phyloP scores from a whole-genome alignment of 2,888 invertebrate species.

The Linnaemya tessellans region DNA sequence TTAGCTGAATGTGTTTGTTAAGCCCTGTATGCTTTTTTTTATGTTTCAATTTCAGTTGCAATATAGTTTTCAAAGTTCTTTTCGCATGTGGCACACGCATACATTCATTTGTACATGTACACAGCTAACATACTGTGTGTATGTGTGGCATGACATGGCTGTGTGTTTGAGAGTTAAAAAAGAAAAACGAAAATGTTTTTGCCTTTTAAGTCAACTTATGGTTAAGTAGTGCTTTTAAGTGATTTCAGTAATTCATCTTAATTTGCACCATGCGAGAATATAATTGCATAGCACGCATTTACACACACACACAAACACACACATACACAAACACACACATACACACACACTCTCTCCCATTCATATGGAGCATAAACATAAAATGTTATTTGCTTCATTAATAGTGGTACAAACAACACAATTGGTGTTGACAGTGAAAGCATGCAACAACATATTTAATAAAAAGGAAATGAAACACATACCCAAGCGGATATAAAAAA shows the following conservation, averaged over 20 bases:
- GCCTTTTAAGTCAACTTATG: slow-evolving; percentile 57
- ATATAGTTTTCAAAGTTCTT: not conserved
- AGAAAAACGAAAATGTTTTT: slow-evolving; percentile 41
- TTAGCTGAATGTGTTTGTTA: not conserved
- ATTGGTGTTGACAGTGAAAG: slow-evolving; percentile 53
- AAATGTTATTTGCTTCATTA: slow-evolving; percentile 15
- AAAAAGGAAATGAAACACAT: slow-evolving; percentile 19
- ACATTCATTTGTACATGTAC: too few species aligned
- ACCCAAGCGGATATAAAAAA: not conserved
- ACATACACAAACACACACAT: not conserved
- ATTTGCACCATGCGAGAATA: slow-evolving; percentile 38
- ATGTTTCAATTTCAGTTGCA: slow-evolving; percentile 18
- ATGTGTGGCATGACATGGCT: slow-evolving; percentile 7
- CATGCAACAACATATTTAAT: slow-evolving; percentile 38
- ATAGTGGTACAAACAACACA: slow-evolving; percentile 33
- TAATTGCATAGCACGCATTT: slow-evolving; percentile 25
- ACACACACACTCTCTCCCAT: not conserved
- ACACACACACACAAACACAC: not conserved
- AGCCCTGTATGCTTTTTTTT: not conserved
- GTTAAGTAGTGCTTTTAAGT: slow-evolving; percentile 57
- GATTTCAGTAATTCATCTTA: slow-evolving; percentile 66
- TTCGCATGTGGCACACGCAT: not conserved
- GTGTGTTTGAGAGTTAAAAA: not conserved
- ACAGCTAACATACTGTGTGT: too few species aligned
- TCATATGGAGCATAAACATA: not conserved